Base-by-base conservation (phyloP, 1,140 invertebrate species). In the Drosophila chauvacae region DNA sequence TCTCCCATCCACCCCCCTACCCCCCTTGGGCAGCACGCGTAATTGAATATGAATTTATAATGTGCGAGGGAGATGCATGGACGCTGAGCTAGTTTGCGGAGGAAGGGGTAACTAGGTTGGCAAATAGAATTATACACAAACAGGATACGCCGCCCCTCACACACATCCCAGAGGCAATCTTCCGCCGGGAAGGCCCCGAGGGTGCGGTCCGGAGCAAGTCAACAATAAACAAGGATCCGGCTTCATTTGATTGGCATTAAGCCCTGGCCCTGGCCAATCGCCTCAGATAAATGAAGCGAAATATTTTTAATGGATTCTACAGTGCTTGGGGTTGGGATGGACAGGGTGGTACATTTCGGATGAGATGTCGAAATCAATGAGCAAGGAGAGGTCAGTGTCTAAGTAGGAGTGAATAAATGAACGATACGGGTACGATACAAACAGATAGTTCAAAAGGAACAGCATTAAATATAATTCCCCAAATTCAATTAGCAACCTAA, bases 21-120 rank as follows among this genome's bases (percentile, higher is more conserved):
- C 45, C 14, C 42, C 5, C 6, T 7, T 18, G 37, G 55, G 45
- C 41, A 28, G 68, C 77, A 83, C 71, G 68, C 85, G 85, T 85
- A 88, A 90, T 90, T 90, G 86, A 90, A 90, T 90, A 88, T 90
- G 85, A 90, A 90, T 90, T 90, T 71, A 81, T 88, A 85, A 88
- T 90, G 81, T 45, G 35, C 44, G 55, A 59, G 59, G 48, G 55
- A 61, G 59, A 42, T 48, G 66, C 50, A 69, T 51, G 61, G 73
- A 45, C 48, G 23, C 51, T 51, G 42, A 16, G 58, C 23, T 76
- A 76, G 72, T 76, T 76, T 64, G 39, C 6, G 35, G 6, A 18
- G 13, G 56, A 59, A 57, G 6, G 60, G 37, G 63, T 69, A 66
- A 66, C 63, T 66, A 66, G 63, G 47, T 69, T 59, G 51, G 65